Evolutionary conservation across 2,888 invertebrate genomes (phyloP).

Genomic region (Euclidia mi): DNA sequence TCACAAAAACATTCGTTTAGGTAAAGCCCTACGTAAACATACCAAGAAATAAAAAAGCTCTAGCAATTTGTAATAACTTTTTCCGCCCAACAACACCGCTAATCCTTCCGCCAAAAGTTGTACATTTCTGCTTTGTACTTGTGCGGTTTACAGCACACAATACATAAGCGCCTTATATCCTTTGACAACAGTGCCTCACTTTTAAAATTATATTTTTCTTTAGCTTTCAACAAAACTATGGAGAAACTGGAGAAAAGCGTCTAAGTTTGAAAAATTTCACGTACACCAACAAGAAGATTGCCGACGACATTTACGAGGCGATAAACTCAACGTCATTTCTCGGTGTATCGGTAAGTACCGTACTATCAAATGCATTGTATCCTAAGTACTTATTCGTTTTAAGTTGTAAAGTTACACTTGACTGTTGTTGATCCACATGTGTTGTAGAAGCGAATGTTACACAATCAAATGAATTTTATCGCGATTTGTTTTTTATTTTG

Average conservation of each 20-base stretch:
- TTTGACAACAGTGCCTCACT: neutral
- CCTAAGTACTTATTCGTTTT: constrained; percentile 25
- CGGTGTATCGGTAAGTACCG: constrained; percentile 97
- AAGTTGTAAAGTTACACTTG: constrained; percentile 11
- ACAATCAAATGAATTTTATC: too few relatives aligned
- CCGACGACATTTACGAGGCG: constrained; percentile 98
- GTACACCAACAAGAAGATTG: constrained; percentile 98
- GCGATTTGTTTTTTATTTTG: too few relatives aligned
- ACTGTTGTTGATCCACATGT: neutral
- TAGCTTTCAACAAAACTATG: constrained; percentile 99
- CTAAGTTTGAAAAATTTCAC: constrained; percentile 97
- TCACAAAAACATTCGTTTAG: too few relatives aligned
- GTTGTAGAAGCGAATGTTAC: too few relatives aligned
- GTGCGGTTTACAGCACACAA: neutral
- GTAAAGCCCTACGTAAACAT: too few relatives aligned
- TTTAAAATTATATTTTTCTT: constrained; percentile 5
- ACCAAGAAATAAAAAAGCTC: too few relatives aligned
- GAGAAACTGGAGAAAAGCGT: constrained; percentile 93
- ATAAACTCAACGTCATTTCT: constrained; percentile 99
- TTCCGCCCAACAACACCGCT: neutral
- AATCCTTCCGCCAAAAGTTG: constrained; percentile 13
- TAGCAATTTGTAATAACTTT: neutral
- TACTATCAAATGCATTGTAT: constrained; percentile 31
- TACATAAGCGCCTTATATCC: too few relatives aligned
- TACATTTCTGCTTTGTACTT: neutral